These are phyloP conservation scores for Chionodraco myersi DNA, from an alignment of 2,113 vertebrate genomes.

Conservation along the genomic window DNA sequence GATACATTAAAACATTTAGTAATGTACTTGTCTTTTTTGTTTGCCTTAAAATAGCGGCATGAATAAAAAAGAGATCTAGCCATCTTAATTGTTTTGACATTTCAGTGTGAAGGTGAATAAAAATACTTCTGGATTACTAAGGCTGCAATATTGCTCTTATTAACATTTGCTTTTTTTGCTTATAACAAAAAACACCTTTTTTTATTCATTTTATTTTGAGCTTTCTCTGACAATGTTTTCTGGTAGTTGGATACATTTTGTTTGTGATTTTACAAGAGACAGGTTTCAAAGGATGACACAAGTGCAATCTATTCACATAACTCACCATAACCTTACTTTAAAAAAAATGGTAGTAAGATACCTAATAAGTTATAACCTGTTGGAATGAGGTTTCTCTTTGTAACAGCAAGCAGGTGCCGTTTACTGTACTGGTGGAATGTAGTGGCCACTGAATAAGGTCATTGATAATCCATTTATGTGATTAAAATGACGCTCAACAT, in stretches of 20 bases:
- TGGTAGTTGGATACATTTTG: no score
- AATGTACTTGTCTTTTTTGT: neutral
- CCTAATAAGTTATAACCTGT: neutral
- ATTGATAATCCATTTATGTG: neutral
- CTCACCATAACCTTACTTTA: no score
- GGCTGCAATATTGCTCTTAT: neutral
- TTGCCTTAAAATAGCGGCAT: no score
- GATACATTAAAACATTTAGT: neutral
- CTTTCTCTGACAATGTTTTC: no score
- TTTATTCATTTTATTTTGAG: no score
- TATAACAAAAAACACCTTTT: neutral
- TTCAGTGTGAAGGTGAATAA: neutral
- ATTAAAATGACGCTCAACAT: neutral
- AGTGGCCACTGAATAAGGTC: neutral
- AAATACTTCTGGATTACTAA: neutral
- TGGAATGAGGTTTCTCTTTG: neutral
- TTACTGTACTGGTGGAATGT: neutral
- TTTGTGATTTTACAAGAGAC: no score
- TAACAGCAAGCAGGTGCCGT: neutral
- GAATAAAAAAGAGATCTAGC: no score
- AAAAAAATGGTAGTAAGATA: no score
- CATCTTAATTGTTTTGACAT: neutral
- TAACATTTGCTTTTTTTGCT: no score
- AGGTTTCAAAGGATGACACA: no score
- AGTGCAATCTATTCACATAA: no score